Base-by-base conservation (phyloP, 2,888 invertebrate genomes). In the Parapristionchus giblindavisi region DNA sequence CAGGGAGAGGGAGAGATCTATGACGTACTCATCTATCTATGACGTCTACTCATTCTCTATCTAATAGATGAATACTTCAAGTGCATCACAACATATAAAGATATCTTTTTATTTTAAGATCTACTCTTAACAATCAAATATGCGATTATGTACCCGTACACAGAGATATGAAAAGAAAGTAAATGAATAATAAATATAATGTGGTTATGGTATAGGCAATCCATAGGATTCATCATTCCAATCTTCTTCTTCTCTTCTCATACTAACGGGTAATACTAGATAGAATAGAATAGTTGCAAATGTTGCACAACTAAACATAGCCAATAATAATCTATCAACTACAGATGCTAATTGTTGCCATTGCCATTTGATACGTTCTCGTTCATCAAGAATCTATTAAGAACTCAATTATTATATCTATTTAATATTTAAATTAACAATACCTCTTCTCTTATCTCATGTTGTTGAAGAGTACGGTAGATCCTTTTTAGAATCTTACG, bases 231-330 rank as follows among this genome's bases (percentile, higher is more conserved):
- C 14, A 14, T 11, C 48, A 54, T 6, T 14, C 68, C 68, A 68
- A 52, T 68, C 68, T 21, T 71, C 71, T n/a, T 73, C 73, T 34
- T 73, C 73, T 61, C 61, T 73, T 68, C 61, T 61, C 51, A 79
- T 80, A 51, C 74, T 79, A 17, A 83, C 83, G 27, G 87, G 87
- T 52, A 85, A 78, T 43, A 87, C 76, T 70, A 94, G 90, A 82
- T 94, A 93, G 79, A 93, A 92, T 1, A 93, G 92, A 0, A 93
- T 93, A n/a, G 93, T 92, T 80, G 93, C 91, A 66, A 92, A 91
- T 11, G 93, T 94, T 75, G 93, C 92, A 77, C 93, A 89, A 77
- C 93, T 91, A 89, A 94, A 94, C 32, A 93, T 91, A 76, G 92
- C 92, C 24, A 94, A 91, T 0, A 94, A 90, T 3, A 93, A 78